Evolutionary conservation across 2,888 invertebrate species (phyloP), one percentile per base, ranked within the genome.

Genomic region (Griposia aprilina): DNA sequence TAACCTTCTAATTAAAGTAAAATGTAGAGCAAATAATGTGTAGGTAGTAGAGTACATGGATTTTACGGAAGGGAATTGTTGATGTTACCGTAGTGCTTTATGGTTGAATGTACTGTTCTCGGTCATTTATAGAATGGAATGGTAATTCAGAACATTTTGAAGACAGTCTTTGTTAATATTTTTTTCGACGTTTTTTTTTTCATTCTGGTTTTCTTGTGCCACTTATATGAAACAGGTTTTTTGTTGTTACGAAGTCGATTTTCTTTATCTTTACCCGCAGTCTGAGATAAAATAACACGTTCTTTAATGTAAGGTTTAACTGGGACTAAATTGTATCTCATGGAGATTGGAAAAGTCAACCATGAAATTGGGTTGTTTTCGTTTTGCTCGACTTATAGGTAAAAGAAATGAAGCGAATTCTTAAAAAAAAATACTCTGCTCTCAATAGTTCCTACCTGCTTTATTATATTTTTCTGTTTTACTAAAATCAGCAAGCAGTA

Each of bases 161-260:
- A 63, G 36, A 45, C 8, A n/a, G 74, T 41, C 41, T 50, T 74
- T 81, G 65, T 65, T 59, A 15, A 23, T 23, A 11, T 76, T 68
- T 62, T 76, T 62, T 55, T 55, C 11, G 10, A 30, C 10, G 10
- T 26, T 41, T 55, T 11, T 80, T 62, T 74, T 55, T 48, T 60
- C 60, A 66, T 81, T 45, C 26, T 55, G 5, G 4, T 41, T 57
- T 59, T 57, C 4, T 7, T 11, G 11, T n/a, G 10, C 20, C 13
- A 48, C 20, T 0, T 62, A 4, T 10, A 45, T 59, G 11, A n/a
- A 52, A 30, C 60, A 59, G 59, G 62, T 59, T 78, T 30, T 57
- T 68, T 62, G 63, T 30, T 78, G 36, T 41, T n/a, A 26, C 15
- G 23, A 30, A 48, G 20, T 48, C 15, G 15, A 55, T 48, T 63